Conservation (phyloP, 2,888 invertebrate species). For the Mythimna lalbum region DNA sequence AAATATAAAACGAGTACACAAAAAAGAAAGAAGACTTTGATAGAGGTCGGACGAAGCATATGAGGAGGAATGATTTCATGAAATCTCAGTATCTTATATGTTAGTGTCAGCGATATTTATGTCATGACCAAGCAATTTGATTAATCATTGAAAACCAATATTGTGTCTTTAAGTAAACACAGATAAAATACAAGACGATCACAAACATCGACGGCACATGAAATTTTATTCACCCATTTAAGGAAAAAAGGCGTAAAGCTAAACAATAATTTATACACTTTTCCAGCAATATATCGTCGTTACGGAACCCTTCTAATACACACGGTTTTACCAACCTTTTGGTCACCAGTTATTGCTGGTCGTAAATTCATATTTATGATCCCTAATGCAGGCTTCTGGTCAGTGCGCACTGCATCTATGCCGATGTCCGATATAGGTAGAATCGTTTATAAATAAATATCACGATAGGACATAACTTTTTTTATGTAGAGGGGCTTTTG, state of each 20-base stretch:
- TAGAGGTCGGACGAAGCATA: too few relatives aligned
- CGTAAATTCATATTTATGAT: slow-evolving; percentile 86
- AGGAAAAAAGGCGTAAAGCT: slow-evolving; percentile 26
- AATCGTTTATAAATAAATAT: slow-evolving; percentile 71
- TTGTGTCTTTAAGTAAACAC: too few relatives aligned
- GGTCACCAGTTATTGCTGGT: slow-evolving; percentile 75
- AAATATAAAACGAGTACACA: too few relatives aligned
- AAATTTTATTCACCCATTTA: slow-evolving; percentile 24
- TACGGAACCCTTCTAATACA: slow-evolving; percentile 60
- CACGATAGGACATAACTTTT: slow-evolving; percentile 46
- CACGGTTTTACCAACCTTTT: slow-evolving; percentile 56
- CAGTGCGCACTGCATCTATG: slow-evolving; percentile 73
- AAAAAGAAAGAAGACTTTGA: too few relatives aligned
- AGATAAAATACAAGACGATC: slow-evolving; percentile 6
- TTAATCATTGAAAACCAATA: too few relatives aligned
- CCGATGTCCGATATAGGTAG: slow-evolving; percentile 58
- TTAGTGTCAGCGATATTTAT: too few relatives aligned
- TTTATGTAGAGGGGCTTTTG: slow-evolving; percentile 46
- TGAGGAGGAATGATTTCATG: too few relatives aligned
- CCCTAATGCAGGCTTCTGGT: slow-evolving; percentile 80
- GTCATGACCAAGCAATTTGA: too few relatives aligned
- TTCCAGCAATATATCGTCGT: slow-evolving; percentile 47
- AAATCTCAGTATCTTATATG: too few relatives aligned
- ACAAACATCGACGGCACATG: neutral
- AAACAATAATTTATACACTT: slow-evolving; percentile 43